Evolutionary conservation across 2,888 invertebrate species (phyloP), one percentile per base, ranked within the genome.

Genomic region (Eristalis intricaria): DNA sequence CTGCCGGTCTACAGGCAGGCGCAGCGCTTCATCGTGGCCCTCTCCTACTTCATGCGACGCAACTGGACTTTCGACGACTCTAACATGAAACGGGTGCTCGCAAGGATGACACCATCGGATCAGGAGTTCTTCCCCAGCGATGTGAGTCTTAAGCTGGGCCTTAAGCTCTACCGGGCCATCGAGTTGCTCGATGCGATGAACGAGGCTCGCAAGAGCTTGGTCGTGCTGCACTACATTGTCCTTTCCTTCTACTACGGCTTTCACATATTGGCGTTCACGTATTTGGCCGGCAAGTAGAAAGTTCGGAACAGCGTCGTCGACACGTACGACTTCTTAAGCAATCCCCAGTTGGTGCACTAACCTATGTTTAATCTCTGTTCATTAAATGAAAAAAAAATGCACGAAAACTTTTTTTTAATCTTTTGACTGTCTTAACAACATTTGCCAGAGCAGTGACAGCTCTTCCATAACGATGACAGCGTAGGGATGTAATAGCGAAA

Each of bases 121-220:
- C 84, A 84, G 4, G 75, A 88, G 15, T 89, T 88, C 60, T 90
- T 90, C 56, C 90, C 89, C 4, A 88, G 90, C 40, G 90, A 90
- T 68, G 75, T 89, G 0, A 86, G 84, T 43, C 73, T 80, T 4
- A 88, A 75, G 38, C 60, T 76, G 26, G 90, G 90, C 1, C 40
- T 89, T 5, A 88, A 88, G 50, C 40, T 81, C 8, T 89, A 89
- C 66, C 82, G 89, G 43, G 87, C 58, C 2, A 38, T 61, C 3
- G 89, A 90, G 43, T 66, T 80, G 5, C 13, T 89, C 11, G 81
- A 85, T 26, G 70, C 77, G 3, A 0, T 50, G 0, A 19, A 63
- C 0, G 29, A 50, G 2, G 87, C 84, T 0, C 75, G 32, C 7
- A 68, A 23, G 22, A 80, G 26, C 13, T 4, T 84, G 4, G 38